A percentile compares a stretch with the other conserved stretches of the same genome.
These are phyloP conservation scores for Pangasius sanitwongsei DNA, from an alignment of 2,797 vertebrate genomes.

Conservation along the genomic window DNA sequence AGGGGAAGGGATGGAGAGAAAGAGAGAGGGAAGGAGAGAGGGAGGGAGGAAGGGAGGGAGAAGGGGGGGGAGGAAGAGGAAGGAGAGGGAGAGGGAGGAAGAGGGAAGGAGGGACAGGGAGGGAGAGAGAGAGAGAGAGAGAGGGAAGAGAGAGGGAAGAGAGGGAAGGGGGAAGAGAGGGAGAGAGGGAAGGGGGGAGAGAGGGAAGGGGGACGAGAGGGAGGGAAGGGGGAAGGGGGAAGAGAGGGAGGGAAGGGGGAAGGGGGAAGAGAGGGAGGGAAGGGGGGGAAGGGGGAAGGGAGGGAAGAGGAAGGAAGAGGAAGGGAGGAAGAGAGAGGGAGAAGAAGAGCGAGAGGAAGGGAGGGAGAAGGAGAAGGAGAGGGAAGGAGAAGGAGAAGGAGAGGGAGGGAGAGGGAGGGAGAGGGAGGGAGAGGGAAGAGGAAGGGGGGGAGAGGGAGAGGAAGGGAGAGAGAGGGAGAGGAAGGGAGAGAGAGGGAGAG, in stretches of 20 bases:
- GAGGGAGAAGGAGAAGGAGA: too few relatives aligned
- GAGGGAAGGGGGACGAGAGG: rapidly evolving
- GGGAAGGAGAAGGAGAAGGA: rapidly evolving
- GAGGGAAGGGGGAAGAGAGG: rapidly evolving
- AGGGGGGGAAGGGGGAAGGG: rapidly evolving
- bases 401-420: too few relatives aligned
- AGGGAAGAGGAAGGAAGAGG: too few relatives aligned
- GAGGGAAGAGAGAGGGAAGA: rapidly evolving
- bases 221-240: rapidly evolving
- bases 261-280: too few relatives aligned
- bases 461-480: rapidly evolving
- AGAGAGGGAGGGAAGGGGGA: rapidly evolving
- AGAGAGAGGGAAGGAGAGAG: too few relatives aligned
- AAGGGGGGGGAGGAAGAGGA: rapidly evolving
- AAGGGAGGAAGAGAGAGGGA: too few relatives aligned
- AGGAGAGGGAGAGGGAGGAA: too few relatives aligned
- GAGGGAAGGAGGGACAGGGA: rapidly evolving
- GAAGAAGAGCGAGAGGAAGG: too few relatives aligned
- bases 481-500: too few relatives aligned
- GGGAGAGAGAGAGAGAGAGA: too few relatives aligned
- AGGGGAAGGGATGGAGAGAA: too few relatives aligned
- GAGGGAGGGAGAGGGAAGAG: rapidly evolving
- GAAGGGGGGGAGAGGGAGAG: rapidly evolving
- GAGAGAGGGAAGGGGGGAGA: rapidly evolving
- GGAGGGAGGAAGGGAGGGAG: too few relatives aligned